Evolutionary conservation across 2,888 invertebrate species (phyloP).

Genomic region (Eulithis testata): DNA sequence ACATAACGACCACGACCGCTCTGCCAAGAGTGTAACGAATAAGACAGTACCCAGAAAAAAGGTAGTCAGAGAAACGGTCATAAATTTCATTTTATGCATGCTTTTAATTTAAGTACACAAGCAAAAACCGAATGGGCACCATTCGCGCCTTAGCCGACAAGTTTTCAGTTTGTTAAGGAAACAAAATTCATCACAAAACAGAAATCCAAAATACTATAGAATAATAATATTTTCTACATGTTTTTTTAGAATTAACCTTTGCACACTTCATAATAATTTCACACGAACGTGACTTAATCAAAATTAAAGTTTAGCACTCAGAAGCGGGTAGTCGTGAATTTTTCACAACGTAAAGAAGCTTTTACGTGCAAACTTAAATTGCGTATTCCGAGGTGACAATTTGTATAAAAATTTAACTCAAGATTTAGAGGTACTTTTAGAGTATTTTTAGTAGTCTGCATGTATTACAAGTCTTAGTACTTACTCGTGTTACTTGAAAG

Average conservation of each 20-base stretch:
- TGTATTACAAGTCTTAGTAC: too few species aligned
- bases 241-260: not conserved
- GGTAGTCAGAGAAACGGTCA: not conserved
- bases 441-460: not conserved
- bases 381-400: constrained; percentile 66
- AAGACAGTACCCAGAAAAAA: too few species aligned
- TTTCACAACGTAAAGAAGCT: constrained; percentile 62
- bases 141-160: too few species aligned
- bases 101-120: too few species aligned
- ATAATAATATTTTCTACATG: too few species aligned
- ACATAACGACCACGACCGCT: too few species aligned
- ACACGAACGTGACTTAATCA: constrained; percentile 65
- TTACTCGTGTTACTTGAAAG: too few species aligned
- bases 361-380: constrained; percentile 78
- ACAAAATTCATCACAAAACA: too few species aligned
- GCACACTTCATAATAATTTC: constrained; percentile 24
- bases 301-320: constrained; percentile 59
- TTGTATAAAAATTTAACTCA: constrained; percentile 51
- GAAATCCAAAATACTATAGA: too few species aligned
- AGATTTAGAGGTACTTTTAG: constrained; percentile 26
- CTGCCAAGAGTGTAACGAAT: too few species aligned
- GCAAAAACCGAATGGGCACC: too few species aligned
- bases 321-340: constrained; percentile 61
- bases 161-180: too few species aligned
- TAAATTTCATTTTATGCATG: not conserved